Evolutionary conservation across 2,888 invertebrate species (phyloP).

Genomic region (Pandemis cinnamomeana): DNA sequence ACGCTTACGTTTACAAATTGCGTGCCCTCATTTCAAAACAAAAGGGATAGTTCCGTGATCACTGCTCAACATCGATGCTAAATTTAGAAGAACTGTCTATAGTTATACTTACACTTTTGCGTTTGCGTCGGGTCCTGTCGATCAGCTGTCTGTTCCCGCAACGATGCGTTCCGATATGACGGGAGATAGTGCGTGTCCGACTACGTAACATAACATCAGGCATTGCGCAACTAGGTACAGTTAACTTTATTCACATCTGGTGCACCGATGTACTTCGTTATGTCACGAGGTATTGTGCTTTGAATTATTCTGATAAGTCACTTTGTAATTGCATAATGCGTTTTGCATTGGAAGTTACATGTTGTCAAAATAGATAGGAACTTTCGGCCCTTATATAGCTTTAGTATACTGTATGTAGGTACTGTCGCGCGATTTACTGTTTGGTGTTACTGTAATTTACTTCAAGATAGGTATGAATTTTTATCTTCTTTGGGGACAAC

Average conservation of each 20-base stretch:
- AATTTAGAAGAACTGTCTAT: background rate
- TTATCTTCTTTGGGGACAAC: background rate
- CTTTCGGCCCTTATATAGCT: background rate
- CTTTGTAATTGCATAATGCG: slow-evolving; percentile 39
- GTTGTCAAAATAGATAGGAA: slow-evolving; percentile 10
- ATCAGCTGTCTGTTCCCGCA: slow-evolving; percentile 71
- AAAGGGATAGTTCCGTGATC: slow-evolving; percentile 10
- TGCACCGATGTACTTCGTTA: slow-evolving; percentile 57
- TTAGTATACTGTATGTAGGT: too few relatives aligned
- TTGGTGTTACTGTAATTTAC: background rate
- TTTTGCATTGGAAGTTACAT: slow-evolving; percentile 31
- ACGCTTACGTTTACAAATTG: background rate
- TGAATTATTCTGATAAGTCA: slow-evolving; percentile 43
- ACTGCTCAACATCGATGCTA: background rate
- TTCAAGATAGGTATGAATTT: background rate
- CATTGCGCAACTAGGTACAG: slow-evolving; percentile 64
- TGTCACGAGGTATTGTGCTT: slow-evolving; percentile 50
- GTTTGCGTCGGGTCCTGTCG: slow-evolving; percentile 51
- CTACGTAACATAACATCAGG: slow-evolving; percentile 59
- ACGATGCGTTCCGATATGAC: slow-evolving; percentile 74
- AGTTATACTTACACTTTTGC: slow-evolving; percentile 14
- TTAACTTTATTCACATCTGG: slow-evolving; percentile 56
- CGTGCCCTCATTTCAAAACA: slow-evolving; percentile 14
- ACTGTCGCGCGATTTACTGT: background rate
- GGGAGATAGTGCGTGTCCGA: slow-evolving; percentile 75